These are phyloP conservation scores for Oconnorella tubifera DNA, from an alignment of 2,888 invertebrate species.

Conservation along the genomic window DNA sequence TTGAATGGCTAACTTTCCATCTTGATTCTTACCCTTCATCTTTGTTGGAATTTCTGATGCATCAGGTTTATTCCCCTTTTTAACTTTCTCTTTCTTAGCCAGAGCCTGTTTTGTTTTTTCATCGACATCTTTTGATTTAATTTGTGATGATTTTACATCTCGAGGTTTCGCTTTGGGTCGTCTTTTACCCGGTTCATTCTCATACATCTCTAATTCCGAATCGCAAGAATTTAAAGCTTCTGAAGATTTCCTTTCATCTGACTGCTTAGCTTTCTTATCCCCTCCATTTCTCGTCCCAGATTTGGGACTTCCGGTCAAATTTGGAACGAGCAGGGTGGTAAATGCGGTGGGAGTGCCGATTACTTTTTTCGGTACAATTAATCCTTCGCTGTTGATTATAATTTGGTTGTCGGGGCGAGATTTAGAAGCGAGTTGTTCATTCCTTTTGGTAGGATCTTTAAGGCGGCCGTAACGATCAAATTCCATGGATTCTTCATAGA, in stretches of 20 bases:
- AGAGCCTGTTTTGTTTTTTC: constrained; percentile 4
- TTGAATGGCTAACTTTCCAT: background rate
- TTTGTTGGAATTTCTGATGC: background rate
- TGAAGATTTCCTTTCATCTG: background rate
- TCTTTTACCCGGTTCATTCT: constrained; percentile 17
- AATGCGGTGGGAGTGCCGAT: constrained; percentile 1
- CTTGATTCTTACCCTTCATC: background rate
- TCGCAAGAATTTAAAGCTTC: constrained; percentile 1
- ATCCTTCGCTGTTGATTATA: background rate
- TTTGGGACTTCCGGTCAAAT: background rate
- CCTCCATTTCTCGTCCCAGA: background rate
- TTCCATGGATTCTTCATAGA: background rate
- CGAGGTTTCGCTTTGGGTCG: background rate
- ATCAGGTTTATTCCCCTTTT: constrained; percentile 4
- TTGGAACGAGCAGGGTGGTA: background rate
- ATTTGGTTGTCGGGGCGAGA: no score
- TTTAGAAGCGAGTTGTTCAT: background rate
- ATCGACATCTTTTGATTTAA: no score
- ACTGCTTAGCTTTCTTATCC: background rate
- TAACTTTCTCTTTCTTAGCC: constrained; percentile 3
- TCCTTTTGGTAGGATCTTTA: background rate
- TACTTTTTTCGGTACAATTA: constrained; percentile 1
- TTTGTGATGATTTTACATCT: background rate
- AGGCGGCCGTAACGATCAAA: background rate
- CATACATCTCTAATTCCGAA: constrained; percentile 15